Conservation (phyloP, 2,113 vertebrate genomes). For the Alces alces region DNA sequence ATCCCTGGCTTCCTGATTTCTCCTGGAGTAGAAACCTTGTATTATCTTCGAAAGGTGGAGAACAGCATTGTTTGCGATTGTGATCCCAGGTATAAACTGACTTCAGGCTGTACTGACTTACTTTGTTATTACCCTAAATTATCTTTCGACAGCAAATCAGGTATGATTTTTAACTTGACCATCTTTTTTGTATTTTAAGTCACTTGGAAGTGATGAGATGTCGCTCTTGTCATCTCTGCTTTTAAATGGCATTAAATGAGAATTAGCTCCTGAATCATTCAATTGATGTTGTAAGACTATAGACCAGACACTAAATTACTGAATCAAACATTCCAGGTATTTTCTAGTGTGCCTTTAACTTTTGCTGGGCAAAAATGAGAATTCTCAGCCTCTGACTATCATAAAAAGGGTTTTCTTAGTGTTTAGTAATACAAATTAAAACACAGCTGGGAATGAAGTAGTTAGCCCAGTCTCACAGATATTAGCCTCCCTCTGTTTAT, state of each 20-base stretch:
- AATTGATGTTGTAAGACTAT: background rate
- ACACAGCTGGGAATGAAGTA: constrained; percentile 51
- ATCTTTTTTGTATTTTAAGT: background rate
- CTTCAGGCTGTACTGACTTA: background rate
- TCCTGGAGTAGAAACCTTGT: background rate
- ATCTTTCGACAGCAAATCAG: background rate
- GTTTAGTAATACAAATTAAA: constrained; percentile 48
- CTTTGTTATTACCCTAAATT: constrained; percentile 2
- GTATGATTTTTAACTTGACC: background rate
- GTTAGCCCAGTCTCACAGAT: background rate
- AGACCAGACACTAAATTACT: background rate
- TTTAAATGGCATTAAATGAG: background rate
- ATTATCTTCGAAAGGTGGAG: background rate
- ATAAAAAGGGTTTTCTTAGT: constrained; percentile 24
- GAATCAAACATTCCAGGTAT: background rate
- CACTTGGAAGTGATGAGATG: background rate
- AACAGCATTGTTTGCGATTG: background rate
- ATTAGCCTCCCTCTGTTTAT: constrained; percentile 9
- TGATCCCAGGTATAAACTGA: background rate
- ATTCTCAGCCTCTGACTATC: background rate
- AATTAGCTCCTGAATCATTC: constrained; percentile 28
- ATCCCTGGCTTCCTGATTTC: background rate
- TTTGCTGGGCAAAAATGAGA: background rate
- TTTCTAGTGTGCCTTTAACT: constrained; percentile 34
- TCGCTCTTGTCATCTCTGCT: background rate